These are phyloP conservation scores for Microtus ochrogaster DNA, from an alignment of 2,113 vertebrate species.

Conservation along the genomic window DNA sequence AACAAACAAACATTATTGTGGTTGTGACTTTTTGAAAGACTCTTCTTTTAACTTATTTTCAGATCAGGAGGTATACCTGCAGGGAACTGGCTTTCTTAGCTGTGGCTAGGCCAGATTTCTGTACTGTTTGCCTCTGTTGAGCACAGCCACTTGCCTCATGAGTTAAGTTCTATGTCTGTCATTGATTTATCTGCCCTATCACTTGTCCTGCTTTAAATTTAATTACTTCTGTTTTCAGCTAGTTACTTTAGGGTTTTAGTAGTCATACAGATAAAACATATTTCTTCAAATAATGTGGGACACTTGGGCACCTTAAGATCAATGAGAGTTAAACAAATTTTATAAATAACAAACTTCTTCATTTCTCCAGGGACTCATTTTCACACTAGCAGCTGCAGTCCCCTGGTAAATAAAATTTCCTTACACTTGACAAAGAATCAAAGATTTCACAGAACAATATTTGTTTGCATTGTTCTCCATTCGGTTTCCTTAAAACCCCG, in stretches of 20 bases:
- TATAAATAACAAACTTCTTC: slow-evolving; percentile 49
- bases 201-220: slow-evolving; percentile 66
- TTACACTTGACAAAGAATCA: not conserved
- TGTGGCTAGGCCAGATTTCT: slow-evolving; percentile 24
- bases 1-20: not conserved
- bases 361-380: slow-evolving; percentile 51
- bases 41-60: not conserved
- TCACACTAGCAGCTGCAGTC: not conserved
- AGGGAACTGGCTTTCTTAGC: not conserved
- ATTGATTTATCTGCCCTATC: slow-evolving; percentile 65
- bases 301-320: slow-evolving; percentile 14
- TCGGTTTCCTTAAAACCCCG: not conserved
- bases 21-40: not conserved
- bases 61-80: fast-evolving
- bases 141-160: slow-evolving; percentile 65
- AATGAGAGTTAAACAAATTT: slow-evolving; percentile 45
- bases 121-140: slow-evolving; percentile 52
- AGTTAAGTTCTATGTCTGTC: slow-evolving; percentile 51
- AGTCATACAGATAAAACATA: slow-evolving; percentile 58
- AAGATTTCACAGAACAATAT: slow-evolving; percentile 20
- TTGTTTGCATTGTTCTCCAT: slow-evolving; percentile 24
- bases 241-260: slow-evolving; percentile 57
- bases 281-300: not conserved
- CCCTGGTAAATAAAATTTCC: slow-evolving; percentile 6
- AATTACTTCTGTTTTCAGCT: slow-evolving; percentile 65